Conservation (phyloP, 2,113 vertebrate genomes). For the Sisor rabdophorus region DNA sequence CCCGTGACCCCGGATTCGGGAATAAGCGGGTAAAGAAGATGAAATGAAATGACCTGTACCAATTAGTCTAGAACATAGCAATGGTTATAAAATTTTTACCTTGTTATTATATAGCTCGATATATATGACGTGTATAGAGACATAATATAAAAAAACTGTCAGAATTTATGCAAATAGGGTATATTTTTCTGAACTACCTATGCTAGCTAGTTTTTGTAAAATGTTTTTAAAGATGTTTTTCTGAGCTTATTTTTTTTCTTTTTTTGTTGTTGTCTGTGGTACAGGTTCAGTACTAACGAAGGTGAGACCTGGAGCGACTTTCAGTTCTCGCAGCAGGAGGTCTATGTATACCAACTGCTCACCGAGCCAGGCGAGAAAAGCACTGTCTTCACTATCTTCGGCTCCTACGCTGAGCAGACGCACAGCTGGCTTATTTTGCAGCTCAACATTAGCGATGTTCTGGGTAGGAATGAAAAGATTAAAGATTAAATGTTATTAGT, state of each 20-base stretch:
- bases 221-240: no score
- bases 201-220: no score
- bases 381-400: conserved; percentile 95
- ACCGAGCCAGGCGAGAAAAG: conserved; percentile 96
- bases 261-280: not conserved
- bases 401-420: conserved; percentile 85
- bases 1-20: no score
- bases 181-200: no score
- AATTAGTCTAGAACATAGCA: no score
- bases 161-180: no score
- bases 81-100: no score
- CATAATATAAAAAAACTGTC: no score
- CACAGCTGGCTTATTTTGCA: conserved; percentile 99
- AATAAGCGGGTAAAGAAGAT: no score
- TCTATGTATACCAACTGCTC: conserved; percentile 91
- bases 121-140: no score
- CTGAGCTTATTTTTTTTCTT: conserved; percentile 3
- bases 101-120: no score
- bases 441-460: conserved; percentile 85
- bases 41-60: no score
- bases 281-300: conserved; percentile 93
- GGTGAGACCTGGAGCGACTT: conserved; percentile 92
- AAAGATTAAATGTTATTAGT: not conserved
- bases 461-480: conserved; percentile 71
- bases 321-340: conserved; percentile 78